Evolutionary conservation across 2,113 vertebrate species (phyloP).

Genomic region (Macrotis lagotis): DNA sequence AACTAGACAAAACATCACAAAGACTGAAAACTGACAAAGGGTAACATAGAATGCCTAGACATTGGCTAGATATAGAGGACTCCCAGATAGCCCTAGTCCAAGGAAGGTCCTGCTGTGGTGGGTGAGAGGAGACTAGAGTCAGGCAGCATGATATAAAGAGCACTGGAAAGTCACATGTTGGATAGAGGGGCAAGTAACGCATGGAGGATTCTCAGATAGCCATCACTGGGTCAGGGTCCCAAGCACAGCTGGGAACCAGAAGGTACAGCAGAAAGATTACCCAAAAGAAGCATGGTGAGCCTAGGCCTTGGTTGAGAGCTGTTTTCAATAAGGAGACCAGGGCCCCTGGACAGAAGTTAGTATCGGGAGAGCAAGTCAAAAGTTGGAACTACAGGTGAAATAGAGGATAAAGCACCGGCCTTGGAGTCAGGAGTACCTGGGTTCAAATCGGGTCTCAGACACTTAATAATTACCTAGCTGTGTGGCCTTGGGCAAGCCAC

Average conservation of each 20-base stretch:
- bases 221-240: not conserved
- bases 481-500: too few species aligned
- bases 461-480: too few species aligned
- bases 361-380: not conserved
- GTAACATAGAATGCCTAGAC: not conserved
- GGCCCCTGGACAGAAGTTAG: not conserved
- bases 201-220: not conserved
- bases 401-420: too few species aligned
- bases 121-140: not conserved
- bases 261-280: not conserved
- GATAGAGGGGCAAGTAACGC: not conserved
- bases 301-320: not conserved
- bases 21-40: not conserved
- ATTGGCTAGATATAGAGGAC: not conserved
- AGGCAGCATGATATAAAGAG: not conserved
- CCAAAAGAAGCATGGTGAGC: not conserved
- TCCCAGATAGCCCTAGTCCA: not conserved
- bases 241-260: not conserved
- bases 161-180: not conserved
- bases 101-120: not conserved
- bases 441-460: too few species aligned
- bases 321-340: not conserved
- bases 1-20: not conserved
- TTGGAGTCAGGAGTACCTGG: too few species aligned
- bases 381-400: not conserved